Conservation (phyloP, 1,140 invertebrate genomes). For the Scylla paramamosain region DNA sequence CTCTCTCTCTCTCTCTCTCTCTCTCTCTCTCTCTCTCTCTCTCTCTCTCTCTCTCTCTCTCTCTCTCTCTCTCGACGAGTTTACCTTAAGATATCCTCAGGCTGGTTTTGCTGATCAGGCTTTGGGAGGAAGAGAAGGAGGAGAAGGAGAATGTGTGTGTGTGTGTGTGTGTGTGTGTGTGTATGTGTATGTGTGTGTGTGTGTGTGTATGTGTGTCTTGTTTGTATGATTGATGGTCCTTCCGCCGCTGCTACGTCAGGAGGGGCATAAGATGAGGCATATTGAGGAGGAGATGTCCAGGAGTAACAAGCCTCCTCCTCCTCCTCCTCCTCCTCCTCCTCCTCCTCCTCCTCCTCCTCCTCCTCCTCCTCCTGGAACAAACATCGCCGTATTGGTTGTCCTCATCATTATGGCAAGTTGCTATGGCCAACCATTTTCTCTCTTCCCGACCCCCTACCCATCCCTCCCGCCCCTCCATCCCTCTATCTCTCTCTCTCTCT, state of each 20-base stretch:
- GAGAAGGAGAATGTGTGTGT: neutral
- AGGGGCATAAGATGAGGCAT: neutral
- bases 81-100: neutral
- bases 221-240: conserved; percentile 13
- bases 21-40: neutral
- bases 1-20: too few relatives aligned
- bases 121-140: neutral
- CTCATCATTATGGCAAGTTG: conserved; percentile 54
- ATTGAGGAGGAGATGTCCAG: neutral
- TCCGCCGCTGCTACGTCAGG: neutral
- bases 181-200: neutral
- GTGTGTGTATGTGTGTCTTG: neutral
- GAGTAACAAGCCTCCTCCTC: neutral
- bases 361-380: neutral
- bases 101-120: neutral
- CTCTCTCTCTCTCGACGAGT: neutral
- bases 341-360: conserved; percentile 2
- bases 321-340: conserved; percentile 15
- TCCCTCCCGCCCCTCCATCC: too few relatives aligned
- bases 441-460: neutral
- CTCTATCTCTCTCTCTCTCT: neutral
- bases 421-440: conserved; percentile 41
- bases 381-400: conserved; percentile 30
- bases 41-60: too few relatives aligned
- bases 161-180: neutral